A percentile compares a stretch with the other conserved stretches of the same genome.
phyloP scores from a whole-genome alignment of 2,888 invertebrate species.

The Oscheius myriophilus region DNA sequence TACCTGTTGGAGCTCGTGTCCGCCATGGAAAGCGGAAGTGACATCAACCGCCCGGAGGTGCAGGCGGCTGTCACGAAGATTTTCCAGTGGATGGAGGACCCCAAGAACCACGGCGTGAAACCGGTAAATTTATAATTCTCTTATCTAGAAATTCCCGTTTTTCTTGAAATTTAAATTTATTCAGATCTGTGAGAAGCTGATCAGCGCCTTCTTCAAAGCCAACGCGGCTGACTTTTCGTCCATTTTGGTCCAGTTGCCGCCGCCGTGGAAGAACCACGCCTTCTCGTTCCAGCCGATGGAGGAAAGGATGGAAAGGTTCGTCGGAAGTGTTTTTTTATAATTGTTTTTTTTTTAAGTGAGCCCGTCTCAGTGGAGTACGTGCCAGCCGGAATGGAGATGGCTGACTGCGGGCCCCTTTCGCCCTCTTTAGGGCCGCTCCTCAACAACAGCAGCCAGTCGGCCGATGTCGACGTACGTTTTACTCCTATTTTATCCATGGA shows the following conservation, averaged over 20 bases:
- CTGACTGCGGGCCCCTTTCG: no score
- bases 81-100: conserved; percentile 80
- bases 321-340: conserved; percentile 1
- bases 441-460: no score
- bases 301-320: no score
- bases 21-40: conserved; percentile 72
- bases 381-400: no score
- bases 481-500: no score
- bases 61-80: conserved; percentile 79
- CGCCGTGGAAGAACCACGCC: conserved; percentile 9
- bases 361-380: no score
- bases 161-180: no score
- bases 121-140: conserved; percentile 71
- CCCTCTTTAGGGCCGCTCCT: no score
- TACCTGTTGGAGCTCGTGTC: conserved; percentile 73
- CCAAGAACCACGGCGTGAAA: conserved; percentile 78
- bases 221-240: conserved; percentile 34
- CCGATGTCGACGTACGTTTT: no score
- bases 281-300: not conserved
- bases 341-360: no score
- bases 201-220: conserved; percentile 29
- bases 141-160: no score
- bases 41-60: conserved; percentile 75
- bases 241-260: conserved; percentile 28
- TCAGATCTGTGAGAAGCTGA: conserved; percentile 23